Conservation (phyloP, 1,140 invertebrate species). For the Drosophila burlai region DNA sequence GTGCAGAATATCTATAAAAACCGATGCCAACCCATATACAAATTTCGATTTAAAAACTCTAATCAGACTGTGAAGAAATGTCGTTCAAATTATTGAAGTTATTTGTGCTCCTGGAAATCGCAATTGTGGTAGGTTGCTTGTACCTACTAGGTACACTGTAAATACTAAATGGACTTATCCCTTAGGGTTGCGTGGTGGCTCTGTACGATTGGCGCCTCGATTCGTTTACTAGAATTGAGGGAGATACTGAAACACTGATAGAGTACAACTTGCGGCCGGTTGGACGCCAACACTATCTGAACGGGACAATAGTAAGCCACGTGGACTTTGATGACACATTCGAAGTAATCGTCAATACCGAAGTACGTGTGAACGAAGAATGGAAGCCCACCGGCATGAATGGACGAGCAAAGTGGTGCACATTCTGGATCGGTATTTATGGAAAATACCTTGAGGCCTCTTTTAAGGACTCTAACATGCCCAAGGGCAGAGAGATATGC, state of each 20-base stretch:
- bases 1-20: background rate
- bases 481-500: background rate
- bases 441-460: background rate
- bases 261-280: background rate
- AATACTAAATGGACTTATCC: background rate
- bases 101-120: background rate
- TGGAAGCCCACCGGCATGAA: background rate
- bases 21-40: no score
- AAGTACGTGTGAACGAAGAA: background rate
- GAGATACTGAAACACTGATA: background rate
- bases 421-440: background rate
- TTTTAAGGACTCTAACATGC: background rate
- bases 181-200: background rate
- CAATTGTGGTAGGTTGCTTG: background rate
- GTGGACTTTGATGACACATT: background rate
- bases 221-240: background rate
- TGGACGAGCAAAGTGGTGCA: background rate
- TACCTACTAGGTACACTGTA: background rate
- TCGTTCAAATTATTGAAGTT: background rate
- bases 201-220: background rate
- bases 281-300: background rate
- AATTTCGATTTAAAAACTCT: background rate
- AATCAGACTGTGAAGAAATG: background rate
- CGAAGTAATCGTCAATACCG: fast-evolving
- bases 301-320: background rate